Percentiles rank a stretch among this genome's conserved stretches.
phyloP scores from a whole-genome alignment of 2,797 vertebrate genomes.

The Thripadectes ignobilis region DNA sequence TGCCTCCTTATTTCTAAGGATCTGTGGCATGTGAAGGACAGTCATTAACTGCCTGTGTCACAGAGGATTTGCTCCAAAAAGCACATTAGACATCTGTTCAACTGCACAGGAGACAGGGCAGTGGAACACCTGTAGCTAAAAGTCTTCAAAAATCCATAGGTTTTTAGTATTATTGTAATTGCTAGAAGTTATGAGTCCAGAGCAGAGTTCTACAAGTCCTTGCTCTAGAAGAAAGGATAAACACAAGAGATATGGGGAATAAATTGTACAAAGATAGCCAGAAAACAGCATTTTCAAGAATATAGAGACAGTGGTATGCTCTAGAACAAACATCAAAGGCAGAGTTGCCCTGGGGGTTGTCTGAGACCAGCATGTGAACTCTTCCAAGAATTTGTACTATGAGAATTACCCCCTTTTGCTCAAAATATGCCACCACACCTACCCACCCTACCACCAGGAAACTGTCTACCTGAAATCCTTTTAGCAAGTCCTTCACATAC shows the following conservation, averaged over 20 bases:
- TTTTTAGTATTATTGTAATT: no score
- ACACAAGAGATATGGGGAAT: not conserved
- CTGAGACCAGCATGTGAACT: not conserved
- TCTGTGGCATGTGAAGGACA: not conserved
- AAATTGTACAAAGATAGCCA: not conserved
- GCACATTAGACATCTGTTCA: not conserved
- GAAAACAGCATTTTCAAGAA: not conserved
- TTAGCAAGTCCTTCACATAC: not conserved
- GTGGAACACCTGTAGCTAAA: not conserved
- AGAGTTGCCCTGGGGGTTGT: not conserved
- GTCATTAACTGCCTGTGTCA: not conserved
- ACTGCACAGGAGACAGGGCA: not conserved
- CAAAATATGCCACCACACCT: not conserved
- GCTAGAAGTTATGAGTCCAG: not conserved
- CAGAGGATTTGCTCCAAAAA: not conserved
- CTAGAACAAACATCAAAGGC: not conserved
- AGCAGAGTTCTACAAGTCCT: not conserved
- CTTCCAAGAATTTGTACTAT: not conserved
- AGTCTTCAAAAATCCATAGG: not conserved
- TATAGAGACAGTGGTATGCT: not conserved
- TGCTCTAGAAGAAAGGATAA: not conserved
- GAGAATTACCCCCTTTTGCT: not conserved
- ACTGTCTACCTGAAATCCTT: not conserved
- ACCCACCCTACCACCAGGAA: not conserved
- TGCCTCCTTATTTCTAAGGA: not conserved